Percentiles rank a stretch among this genome's conserved stretches.
Conservation (phyloP, 1,140 invertebrate genomes). For the Mizuhopecten yessoensis region DNA sequence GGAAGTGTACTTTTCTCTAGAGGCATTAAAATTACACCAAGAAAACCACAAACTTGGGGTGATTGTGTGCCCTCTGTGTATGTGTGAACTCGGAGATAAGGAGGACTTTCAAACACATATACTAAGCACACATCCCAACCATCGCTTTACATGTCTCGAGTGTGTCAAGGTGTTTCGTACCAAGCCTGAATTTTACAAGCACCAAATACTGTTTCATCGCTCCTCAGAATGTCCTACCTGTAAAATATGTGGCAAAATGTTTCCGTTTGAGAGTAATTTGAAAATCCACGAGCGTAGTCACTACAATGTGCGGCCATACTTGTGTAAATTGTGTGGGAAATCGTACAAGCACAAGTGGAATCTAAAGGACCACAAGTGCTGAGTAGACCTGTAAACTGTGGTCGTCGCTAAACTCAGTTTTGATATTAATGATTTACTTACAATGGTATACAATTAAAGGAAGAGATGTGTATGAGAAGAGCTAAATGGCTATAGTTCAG, state of each 20-base stretch:
- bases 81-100: background rate
- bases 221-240: conserved; percentile 28
- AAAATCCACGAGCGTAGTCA: conserved; percentile 46
- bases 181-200: background rate
- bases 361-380: conserved; percentile 45
- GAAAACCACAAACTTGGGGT: conserved; percentile 21
- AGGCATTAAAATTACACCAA: conserved; percentile 41
- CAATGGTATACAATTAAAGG: no score
- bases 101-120: conserved; percentile 22
- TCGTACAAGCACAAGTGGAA: conserved; percentile 55
- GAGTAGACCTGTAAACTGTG: no score
- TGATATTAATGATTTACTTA: no score
- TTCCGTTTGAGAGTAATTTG: conserved; percentile 43
- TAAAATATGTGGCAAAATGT: conserved; percentile 43
- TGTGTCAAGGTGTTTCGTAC: conserved; percentile 49
- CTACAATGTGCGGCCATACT: conserved; percentile 40
- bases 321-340: conserved; percentile 47
- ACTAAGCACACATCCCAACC: background rate
- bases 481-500: no score
- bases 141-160: background rate
- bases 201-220: conserved; percentile 8
- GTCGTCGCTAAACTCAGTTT: no score
- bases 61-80: conserved; percentile 33
- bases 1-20: conserved; percentile 42
- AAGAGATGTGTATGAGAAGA: no score